Base-by-base conservation (phyloP, 2,888 invertebrate species). In the Parasteatoda lunata region DNA sequence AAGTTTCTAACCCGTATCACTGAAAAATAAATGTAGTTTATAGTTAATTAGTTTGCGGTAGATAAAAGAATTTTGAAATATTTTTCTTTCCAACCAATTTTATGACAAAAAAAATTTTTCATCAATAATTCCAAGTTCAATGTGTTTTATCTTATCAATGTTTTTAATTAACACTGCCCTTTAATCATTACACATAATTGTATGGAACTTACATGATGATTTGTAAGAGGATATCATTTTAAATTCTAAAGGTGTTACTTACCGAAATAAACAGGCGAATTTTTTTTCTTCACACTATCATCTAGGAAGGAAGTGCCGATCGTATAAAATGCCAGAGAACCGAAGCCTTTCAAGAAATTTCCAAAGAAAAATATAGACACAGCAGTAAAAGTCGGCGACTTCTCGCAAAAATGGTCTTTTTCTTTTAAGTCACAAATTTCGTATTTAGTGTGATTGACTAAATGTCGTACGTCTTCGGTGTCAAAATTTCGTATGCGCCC, bases 331-430 rank as follows among this genome's bases (percentile, higher is more conserved):
- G 88, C 89, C 3, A 89, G 85, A 2, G 89, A 89, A 5, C 90
- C 90, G 48, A 90, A 82, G 13, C 90, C 90, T 70, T 89, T 89
- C 1, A 90, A 48, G n/a, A 90, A 90, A 73, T 89, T 89, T 4
- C 88, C 90, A 9, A 89, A 47, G 69, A 89, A 89, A 45, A 90
- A 65, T 6, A 89, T 51, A 4, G 89, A 89, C 8, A 89, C 90
- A 5, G 89, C 90, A 1, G 86, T 81, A 8, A 84, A 76, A 69
- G 90, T 85, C 8, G 89, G 84, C 6, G 86, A 78, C 8, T 65
- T 70, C 11, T 83, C 66, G 47, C 88, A 88, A 66, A 72, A 70
- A 11, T 83, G 49, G 45, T 83, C 83, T 45, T 79, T 88, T 51
- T 78, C 79, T 30, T 59, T 54, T 11, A 76, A 47, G 48, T 83